Evolutionary conservation across 30 jellyfish, hydroid and myxozoan genomes (phyloP).

Genomic region (Aurelia sp.): DNA sequence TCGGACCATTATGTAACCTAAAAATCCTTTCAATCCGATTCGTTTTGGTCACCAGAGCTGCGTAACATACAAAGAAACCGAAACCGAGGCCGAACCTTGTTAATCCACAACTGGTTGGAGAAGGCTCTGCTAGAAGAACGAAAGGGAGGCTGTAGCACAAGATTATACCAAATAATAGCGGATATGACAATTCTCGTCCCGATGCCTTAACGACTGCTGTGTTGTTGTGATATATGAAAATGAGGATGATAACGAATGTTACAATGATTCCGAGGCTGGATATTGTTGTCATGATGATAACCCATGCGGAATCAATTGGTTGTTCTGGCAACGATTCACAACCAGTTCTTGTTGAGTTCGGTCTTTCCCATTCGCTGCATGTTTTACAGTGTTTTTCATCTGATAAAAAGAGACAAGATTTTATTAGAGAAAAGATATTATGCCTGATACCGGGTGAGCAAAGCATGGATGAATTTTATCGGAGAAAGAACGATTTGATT

Average conservation of each 20-base stretch:
- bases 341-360: constrained; percentile 65
- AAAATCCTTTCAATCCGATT: constrained; percentile 76
- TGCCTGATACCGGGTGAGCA: too few relatives aligned
- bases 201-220: constrained; percentile 85
- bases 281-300: constrained; percentile 51
- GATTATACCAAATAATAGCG: constrained; percentile 72
- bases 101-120: constrained; percentile 64
- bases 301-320: constrained; percentile 73
- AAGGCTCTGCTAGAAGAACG: constrained; percentile 72
- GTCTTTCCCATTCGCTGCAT: constrained; percentile 51
- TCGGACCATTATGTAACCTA: neutral
- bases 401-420: neutral
- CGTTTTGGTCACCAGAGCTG: constrained; percentile 82
- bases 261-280: constrained; percentile 77
- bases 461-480: too few relatives aligned
- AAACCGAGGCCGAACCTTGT: constrained; percentile 88
- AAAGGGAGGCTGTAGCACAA: constrained; percentile 69
- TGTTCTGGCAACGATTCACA: constrained; percentile 67
- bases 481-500: too few relatives aligned
- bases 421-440: neutral
- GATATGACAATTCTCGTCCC: constrained; percentile 79
- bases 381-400: constrained; percentile 52
- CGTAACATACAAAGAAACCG: constrained; percentile 80
- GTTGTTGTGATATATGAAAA: constrained; percentile 67
- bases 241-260: constrained; percentile 56